These are phyloP conservation scores for Leptopilina drosophilae DNA, from an alignment of 2,888 invertebrate species.

Conservation along the genomic window DNA sequence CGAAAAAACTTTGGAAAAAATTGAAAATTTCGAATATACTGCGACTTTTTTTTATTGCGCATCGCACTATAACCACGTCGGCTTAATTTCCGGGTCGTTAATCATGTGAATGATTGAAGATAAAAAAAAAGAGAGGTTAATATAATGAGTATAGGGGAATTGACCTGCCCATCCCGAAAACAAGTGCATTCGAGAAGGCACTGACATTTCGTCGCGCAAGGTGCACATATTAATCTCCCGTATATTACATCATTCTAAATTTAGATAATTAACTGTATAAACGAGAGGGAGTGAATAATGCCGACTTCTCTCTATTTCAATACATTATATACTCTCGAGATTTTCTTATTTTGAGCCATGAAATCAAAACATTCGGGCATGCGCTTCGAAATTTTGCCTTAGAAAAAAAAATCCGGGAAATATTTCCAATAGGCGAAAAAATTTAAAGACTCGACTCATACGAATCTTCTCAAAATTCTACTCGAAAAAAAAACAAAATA, in stretches of 20 bases:
- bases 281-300: neutral
- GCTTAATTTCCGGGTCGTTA: constrained; percentile 11
- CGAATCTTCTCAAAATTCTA: too few species aligned
- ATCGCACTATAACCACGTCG: neutral
- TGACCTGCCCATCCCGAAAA: constrained; percentile 1
- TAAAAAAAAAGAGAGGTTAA: constrained; percentile 7
- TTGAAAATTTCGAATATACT: neutral
- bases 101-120: neutral
- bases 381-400: neutral
- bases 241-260: constrained; percentile 20
- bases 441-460: too few species aligned
- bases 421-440: too few species aligned
- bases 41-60: constrained; percentile 5
- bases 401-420: too few species aligned
- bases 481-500: too few species aligned
- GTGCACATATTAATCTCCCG: neutral
- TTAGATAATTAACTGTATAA: neutral
- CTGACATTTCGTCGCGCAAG: constrained; percentile 1
- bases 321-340: neutral
- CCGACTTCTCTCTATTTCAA: neutral
- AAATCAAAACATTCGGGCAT: constrained; percentile 12
- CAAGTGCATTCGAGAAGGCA: neutral
- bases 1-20: too few species aligned
- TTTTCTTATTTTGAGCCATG: neutral
- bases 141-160: neutral